A percentile compares a stretch with the other conserved stretches of the same genome.
Conservation (phyloP, 2,888 invertebrate genomes). For the Enoplolaimus lenunculus region DNA sequence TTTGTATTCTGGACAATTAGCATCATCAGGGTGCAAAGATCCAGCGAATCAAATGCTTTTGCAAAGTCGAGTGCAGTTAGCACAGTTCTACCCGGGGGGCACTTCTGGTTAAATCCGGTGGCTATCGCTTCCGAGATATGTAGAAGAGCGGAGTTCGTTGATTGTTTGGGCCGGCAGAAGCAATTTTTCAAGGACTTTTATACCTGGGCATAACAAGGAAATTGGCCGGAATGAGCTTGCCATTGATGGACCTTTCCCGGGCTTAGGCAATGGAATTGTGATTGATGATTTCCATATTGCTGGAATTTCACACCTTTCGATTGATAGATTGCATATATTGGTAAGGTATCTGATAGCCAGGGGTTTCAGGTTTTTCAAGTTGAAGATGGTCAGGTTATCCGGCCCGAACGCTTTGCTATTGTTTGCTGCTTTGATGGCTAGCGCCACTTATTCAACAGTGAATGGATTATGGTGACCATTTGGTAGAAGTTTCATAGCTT, state of each 20-base stretch:
- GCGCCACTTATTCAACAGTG: background rate
- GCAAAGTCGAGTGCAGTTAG: background rate
- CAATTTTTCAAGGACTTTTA: conserved; percentile 1
- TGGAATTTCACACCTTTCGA: background rate
- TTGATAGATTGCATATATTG: background rate
- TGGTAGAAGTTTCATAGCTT: background rate
- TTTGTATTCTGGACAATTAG: background rate
- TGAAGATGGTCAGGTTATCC: background rate
- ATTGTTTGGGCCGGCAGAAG: too few relatives aligned
- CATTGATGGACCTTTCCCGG: background rate
- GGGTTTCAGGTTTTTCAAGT: background rate
- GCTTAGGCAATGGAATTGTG: background rate
- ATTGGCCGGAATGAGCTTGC: background rate
- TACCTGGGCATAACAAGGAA: background rate
- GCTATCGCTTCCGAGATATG: background rate
- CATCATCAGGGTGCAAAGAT: background rate
- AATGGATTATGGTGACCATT: background rate
- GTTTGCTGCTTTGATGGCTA: background rate
- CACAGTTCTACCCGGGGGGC: background rate
- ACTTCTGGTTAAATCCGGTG: background rate
- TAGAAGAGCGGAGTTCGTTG: background rate
- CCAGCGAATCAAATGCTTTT: background rate
- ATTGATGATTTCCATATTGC: background rate
- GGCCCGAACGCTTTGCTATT: background rate
- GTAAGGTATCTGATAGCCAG: background rate